Evolutionary conservation across 2,888 invertebrate genomes (phyloP).

Genomic region (Synanthedon vespiformis): DNA sequence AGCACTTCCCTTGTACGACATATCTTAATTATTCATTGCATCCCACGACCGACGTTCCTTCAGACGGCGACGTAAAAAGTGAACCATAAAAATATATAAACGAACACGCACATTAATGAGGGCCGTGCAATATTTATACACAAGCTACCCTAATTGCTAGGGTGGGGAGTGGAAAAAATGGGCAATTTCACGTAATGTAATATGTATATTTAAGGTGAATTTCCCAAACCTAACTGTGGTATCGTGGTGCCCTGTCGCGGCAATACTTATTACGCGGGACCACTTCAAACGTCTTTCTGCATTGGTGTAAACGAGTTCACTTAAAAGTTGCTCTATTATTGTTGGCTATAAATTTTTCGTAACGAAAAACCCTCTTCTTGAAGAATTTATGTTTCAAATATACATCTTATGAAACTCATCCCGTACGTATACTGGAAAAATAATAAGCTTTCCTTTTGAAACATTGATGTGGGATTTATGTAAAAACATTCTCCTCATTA

Average conservation of each 20-base stretch:
- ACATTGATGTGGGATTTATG: too few species aligned
- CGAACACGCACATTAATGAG: constrained; percentile 69
- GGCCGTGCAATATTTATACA: constrained; percentile 70
- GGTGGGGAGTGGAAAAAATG: constrained; percentile 72
- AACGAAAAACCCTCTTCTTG: too few species aligned
- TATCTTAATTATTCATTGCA: constrained; percentile 67
- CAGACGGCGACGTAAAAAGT: constrained; percentile 45
- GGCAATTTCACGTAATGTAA: constrained; percentile 72
- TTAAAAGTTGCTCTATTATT: constrained; percentile 39
- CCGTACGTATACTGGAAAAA: not conserved
- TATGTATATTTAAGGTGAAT: constrained; percentile 69
- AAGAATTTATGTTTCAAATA: not conserved
- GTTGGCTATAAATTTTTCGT: not conserved
- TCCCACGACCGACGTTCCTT: constrained; percentile 39
- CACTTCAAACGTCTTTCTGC: constrained; percentile 62
- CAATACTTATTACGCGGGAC: constrained; percentile 56
- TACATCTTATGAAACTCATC: not conserved
- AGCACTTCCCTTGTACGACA: constrained; percentile 42
- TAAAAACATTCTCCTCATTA: too few species aligned
- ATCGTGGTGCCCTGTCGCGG: constrained; percentile 62
- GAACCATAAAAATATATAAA: constrained; percentile 61
- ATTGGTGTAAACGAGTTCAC: constrained; percentile 16
- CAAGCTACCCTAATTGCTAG: constrained; percentile 69
- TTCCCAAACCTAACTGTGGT: constrained; percentile 49
- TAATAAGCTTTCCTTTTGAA: not conserved